Percentiles rank a stretch among this genome's conserved stretches.
Conservation (phyloP, 2,113 vertebrate species). For the Burhinus bistriatus region DNA sequence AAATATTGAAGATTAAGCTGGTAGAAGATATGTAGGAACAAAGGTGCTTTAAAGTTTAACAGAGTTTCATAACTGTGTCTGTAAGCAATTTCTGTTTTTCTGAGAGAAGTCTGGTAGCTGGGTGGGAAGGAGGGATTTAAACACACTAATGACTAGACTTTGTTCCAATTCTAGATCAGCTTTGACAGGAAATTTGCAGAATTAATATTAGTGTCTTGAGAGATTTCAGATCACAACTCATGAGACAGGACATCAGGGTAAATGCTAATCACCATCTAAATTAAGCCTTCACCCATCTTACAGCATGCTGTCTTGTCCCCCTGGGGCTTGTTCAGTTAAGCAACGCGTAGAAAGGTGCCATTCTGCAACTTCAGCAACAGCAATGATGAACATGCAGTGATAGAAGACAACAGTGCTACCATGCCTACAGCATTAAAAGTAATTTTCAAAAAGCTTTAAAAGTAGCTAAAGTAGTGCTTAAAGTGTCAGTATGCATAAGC, state of each 20-base stretch:
- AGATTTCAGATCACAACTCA: neutral
- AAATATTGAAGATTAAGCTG: neutral
- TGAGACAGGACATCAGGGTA: neutral
- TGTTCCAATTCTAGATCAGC: neutral
- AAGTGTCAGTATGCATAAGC: neutral
- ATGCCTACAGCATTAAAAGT: neutral
- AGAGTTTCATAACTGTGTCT: neutral
- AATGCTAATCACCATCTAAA: neutral
- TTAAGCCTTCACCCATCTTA: neutral
- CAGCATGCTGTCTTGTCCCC: neutral
- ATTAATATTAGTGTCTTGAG: neutral
- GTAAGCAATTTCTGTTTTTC: neutral
- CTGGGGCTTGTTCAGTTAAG: neutral
- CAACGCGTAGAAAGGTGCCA: neutral
- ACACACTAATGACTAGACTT: neutral
- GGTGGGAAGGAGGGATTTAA: neutral
- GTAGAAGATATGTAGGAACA: neutral
- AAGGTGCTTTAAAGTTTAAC: neutral
- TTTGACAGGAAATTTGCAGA: neutral
- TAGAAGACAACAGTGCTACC: neutral
- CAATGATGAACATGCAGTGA: neutral
- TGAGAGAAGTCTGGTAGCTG: neutral
- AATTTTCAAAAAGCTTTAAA: neutral
- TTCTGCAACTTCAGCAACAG: neutral
- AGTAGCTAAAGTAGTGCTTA: neutral